Conservation (phyloP, 2,797 vertebrate species). For the Diplodus puntazzo region DNA sequence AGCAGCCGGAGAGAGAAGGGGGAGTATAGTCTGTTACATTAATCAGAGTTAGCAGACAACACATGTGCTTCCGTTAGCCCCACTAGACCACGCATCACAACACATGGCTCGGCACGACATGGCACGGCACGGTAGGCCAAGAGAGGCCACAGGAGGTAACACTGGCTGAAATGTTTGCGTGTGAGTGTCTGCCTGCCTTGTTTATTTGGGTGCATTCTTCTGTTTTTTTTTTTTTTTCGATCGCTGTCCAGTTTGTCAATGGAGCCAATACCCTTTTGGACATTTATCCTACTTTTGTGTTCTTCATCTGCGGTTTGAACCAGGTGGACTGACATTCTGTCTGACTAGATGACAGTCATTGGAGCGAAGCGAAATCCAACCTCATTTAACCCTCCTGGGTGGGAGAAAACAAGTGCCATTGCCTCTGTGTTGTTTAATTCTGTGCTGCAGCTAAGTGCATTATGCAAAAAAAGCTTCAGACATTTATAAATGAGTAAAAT, state of each 20-base stretch:
- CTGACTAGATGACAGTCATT: constrained; percentile 30
- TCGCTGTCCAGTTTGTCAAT: constrained; percentile 10
- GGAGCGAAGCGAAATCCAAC: constrained; percentile 36
- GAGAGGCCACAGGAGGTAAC: constrained; percentile 65
- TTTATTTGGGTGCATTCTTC: constrained; percentile 3
- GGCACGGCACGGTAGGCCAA: constrained; percentile 53
- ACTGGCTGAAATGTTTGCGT: constrained; percentile 36
- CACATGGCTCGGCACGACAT: constrained; percentile 72
- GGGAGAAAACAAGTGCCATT: constrained; percentile 35
- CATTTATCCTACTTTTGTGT: constrained; percentile 14
- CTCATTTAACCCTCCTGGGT: constrained; percentile 56
- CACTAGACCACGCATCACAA: constrained; percentile 73
- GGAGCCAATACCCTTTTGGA: background rate
- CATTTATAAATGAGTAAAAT: constrained; percentile 30
- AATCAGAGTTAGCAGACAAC: constrained; percentile 82
- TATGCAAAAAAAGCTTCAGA: constrained; percentile 24
- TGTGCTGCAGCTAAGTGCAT: constrained; percentile 10
- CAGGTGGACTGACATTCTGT: constrained; percentile 43
- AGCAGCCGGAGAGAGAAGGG: constrained; percentile 46
- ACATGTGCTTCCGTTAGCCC: constrained; percentile 77
- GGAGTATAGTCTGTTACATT: constrained; percentile 73
- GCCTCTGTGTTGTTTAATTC: constrained; percentile 43
- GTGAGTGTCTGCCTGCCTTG: background rate
- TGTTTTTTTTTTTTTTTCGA: background rate
- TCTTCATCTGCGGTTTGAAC: constrained; percentile 44